A percentile compares a stretch with the other conserved stretches of the same genome.
phyloP scores from a whole-genome alignment of 64 coral and sea anemone genomes.

The Actinia equina region DNA sequence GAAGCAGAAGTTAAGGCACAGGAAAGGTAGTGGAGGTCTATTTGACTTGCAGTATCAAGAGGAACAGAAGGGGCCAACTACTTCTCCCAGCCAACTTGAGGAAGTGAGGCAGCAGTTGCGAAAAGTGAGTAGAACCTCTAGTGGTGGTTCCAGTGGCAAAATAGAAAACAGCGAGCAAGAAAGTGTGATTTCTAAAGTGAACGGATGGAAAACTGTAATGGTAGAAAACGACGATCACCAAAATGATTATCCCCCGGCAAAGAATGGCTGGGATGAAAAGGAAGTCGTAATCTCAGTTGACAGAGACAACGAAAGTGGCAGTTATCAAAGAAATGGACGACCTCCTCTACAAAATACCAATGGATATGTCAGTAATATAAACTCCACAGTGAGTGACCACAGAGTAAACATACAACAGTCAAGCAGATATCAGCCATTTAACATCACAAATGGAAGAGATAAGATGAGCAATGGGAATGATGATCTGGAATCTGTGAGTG shows the following conservation, averaged over 20 bases:
- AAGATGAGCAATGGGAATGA: conserved; percentile 32
- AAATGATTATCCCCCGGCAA: neutral
- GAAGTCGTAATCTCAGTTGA: neutral
- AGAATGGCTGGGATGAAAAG: neutral
- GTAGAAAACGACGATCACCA: neutral
- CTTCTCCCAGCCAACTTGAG: neutral
- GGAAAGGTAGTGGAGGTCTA: neutral
- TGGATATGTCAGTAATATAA: neutral
- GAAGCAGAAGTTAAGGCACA: conserved; percentile 24
- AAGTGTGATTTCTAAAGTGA: neutral
- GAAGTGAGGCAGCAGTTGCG: neutral
- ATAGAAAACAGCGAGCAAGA: neutral
- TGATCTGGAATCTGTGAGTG: conserved; percentile 43
- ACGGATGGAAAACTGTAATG: neutral
- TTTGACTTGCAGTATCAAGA: neutral
- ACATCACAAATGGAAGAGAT: neutral
- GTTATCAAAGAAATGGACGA: neutral
- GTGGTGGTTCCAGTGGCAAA: neutral
- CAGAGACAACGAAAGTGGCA: neutral
- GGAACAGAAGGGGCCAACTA: neutral
- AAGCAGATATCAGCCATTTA: conserved; percentile 11
- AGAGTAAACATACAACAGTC: conserved; percentile 21
- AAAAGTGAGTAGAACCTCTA: neutral
- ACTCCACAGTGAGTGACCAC: neutral
- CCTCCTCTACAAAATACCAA: neutral